Conservation (phyloP, 2,797 vertebrate genomes). For the Schizothorax lantsangensis region DNA sequence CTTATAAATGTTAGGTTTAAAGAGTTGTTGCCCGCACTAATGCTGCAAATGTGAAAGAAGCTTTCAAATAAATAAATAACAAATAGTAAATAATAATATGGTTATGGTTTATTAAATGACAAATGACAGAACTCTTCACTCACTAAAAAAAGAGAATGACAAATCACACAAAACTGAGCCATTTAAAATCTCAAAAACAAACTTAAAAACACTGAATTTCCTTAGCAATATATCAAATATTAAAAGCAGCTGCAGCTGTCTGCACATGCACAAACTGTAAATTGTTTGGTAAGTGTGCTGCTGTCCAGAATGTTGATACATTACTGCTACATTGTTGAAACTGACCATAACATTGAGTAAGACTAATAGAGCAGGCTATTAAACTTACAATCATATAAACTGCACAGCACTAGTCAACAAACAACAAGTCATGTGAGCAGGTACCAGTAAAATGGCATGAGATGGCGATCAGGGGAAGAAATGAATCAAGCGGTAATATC, state of each 20-base stretch:
- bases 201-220: constrained; percentile 10
- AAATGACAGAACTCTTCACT: too few relatives aligned
- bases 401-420: constrained; percentile 25
- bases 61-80: neutral
- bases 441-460: neutral
- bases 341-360: constrained; percentile 18
- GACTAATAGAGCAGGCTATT: constrained; percentile 21
- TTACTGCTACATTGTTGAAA: constrained; percentile 36
- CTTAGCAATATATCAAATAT: neutral
- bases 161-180: neutral
- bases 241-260: constrained; percentile 1
- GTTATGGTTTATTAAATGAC: too few relatives aligned
- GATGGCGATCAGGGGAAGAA: constrained; percentile 8
- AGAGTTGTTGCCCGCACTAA: neutral
- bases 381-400: constrained; percentile 35
- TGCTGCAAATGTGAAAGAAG: neutral
- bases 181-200: constrained; percentile 19
- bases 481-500: neutral
- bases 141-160: neutral
- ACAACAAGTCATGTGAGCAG: constrained; percentile 20
- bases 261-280: constrained; percentile 6
- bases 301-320: constrained; percentile 33
- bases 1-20: neutral
- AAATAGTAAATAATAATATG: too few relatives aligned
- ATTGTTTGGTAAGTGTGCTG: constrained; percentile 28